phyloP scores from a whole-genome alignment of 2,113 vertebrate species.

The Meriones unguiculatus region DNA sequence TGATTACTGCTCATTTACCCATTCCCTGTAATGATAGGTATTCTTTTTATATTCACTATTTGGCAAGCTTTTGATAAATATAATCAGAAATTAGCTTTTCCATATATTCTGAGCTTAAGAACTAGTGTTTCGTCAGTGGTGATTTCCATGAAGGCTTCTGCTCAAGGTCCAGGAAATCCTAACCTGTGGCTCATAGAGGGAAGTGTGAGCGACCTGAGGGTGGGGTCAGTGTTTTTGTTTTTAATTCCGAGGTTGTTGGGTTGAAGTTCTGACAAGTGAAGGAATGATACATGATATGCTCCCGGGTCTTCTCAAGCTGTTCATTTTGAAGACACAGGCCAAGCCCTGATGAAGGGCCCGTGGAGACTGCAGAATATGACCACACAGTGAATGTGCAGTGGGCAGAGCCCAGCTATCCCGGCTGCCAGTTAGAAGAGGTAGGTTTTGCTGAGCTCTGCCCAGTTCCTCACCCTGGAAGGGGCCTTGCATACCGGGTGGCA shows the following conservation, averaged over 20 bases:
- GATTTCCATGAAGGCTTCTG: not conserved
- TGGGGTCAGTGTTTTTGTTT: not conserved
- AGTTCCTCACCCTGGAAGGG: not conserved
- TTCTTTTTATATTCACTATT: not conserved
- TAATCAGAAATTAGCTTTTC: not conserved
- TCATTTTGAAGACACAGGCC: not conserved
- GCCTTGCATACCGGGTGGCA: not conserved
- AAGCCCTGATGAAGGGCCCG: not conserved
- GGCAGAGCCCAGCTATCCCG: not conserved
- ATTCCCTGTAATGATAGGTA: not conserved
- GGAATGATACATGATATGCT: not conserved
- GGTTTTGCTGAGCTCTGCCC: not conserved
- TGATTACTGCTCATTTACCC: not conserved
- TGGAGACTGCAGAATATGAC: not conserved
- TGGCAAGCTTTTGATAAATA: not conserved
- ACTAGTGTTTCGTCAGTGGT: not conserved
- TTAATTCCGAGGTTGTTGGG: not conserved
- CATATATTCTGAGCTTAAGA: not conserved
- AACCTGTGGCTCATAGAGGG: not conserved
- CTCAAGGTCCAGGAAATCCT: not conserved
- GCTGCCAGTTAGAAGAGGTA: not conserved
- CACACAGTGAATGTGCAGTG: accelerated
- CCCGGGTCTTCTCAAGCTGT: not conserved
- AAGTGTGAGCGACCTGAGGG: not conserved
- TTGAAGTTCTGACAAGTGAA: not conserved